Percentiles rank a stretch among this genome's conserved stretches.
These are phyloP conservation scores for Drosophila mayri DNA, from an alignment of 1,140 invertebrate genomes.

Conservation along the genomic window DNA sequence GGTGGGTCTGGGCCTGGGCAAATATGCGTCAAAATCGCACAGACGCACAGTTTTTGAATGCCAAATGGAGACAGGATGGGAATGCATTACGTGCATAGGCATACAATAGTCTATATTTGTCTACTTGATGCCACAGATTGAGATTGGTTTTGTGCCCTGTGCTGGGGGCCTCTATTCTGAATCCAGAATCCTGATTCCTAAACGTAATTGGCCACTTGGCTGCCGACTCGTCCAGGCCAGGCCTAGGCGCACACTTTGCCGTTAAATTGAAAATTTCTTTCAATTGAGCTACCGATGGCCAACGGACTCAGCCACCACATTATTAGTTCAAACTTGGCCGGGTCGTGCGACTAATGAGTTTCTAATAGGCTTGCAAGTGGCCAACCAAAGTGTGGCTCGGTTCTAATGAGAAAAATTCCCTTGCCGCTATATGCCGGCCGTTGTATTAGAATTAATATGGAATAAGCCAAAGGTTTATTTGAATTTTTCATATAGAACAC, in stretches of 20 bases:
- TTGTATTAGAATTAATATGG: background rate
- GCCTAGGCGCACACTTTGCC: conserved; percentile 35
- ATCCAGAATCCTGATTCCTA: conserved; percentile 16
- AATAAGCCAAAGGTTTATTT: background rate
- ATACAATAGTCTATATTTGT: conserved; percentile 76
- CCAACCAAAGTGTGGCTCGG: conserved; percentile 17
- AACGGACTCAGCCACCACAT: conserved; percentile 49
- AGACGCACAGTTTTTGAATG: conserved; percentile 83
- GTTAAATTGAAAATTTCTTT: conserved; percentile 76
- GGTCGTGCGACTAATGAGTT: conserved; percentile 71
- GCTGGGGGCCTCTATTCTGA: conserved; percentile 4
- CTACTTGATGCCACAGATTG: conserved; percentile 78
- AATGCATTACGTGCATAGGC: conserved; percentile 46
- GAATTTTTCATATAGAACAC: background rate
- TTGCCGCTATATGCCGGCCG: conserved; percentile 28
- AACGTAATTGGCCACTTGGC: conserved; percentile 70
- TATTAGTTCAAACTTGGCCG: conserved; percentile 77
- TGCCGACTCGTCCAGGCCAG: conserved; percentile 17
- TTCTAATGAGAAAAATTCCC: conserved; percentile 61
- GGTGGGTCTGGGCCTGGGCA: conserved; percentile 57
- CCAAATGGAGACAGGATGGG: conserved; percentile 66
- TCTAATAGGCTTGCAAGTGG: conserved; percentile 71
- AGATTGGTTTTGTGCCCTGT: conserved; percentile 67
- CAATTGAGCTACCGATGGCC: conserved; percentile 47
- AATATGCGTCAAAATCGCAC: conserved; percentile 83